A percentile compares a stretch with the other conserved stretches of the same genome.
These are phyloP conservation scores for Lanius ludovicianus DNA, from an alignment of 2,113 vertebrate species.

Conservation along the genomic window DNA sequence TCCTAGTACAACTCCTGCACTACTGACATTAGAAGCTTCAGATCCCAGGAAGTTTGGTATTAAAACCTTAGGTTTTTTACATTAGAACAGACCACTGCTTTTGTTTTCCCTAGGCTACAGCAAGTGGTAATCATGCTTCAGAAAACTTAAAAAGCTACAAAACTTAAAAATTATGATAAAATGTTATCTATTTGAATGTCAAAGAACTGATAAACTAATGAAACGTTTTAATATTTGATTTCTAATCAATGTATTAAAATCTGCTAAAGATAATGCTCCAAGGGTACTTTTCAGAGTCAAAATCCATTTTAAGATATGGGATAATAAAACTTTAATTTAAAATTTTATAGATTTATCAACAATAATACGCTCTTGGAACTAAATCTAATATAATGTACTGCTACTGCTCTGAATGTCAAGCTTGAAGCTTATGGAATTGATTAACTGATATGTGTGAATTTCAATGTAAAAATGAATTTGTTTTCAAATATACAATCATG, in stretches of 20 bases:
- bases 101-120: neutral
- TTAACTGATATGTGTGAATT: neutral
- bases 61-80: neutral
- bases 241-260: neutral
- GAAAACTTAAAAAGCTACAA: neutral
- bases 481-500: conserved; percentile 24
- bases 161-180: neutral
- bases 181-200: neutral
- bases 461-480: neutral
- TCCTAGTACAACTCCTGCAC: neutral
- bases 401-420: neutral
- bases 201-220: neutral
- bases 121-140: neutral
- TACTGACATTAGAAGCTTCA: neutral
- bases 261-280: neutral
- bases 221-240: neutral
- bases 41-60: neutral
- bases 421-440: neutral
- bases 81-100: neutral
- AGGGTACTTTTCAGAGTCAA: neutral
- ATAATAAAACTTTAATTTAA: neutral
- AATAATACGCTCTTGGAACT: neutral
- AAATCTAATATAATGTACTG: neutral
- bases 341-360: neutral
- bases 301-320: neutral